A percentile compares a stretch with the other conserved stretches of the same genome.
Evolutionary conservation across 2,113 vertebrate genomes (phyloP).

Genomic region (Motacilla tschutschensis): DNA sequence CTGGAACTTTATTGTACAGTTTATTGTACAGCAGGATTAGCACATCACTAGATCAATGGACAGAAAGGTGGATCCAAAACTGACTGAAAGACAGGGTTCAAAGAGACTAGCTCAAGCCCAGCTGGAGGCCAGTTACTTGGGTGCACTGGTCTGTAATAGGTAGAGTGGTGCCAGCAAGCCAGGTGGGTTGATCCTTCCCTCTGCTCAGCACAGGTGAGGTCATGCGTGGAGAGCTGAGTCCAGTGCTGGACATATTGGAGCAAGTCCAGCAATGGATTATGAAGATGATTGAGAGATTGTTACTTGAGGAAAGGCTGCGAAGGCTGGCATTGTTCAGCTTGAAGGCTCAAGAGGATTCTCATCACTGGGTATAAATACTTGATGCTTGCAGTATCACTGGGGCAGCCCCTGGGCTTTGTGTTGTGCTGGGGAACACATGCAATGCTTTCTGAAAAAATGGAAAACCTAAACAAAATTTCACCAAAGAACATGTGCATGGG

Average conservation of each 20-base stretch:
- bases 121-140: not conserved
- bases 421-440: not conserved
- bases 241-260: not conserved
- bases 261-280: not conserved
- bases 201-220: not conserved
- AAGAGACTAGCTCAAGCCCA: not conserved
- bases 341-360: not conserved
- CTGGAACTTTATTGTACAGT: not conserved
- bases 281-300: not conserved
- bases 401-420: not conserved
- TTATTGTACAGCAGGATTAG: not conserved
- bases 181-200: not conserved
- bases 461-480: not conserved
- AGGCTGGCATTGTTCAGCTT: not conserved
- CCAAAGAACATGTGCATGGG: not conserved
- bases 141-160: not conserved
- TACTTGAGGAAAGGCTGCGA: not conserved
- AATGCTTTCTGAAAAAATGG: not conserved
- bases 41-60: not conserved
- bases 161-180: not conserved
- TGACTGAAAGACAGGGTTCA: not conserved
- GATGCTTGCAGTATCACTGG: not conserved
- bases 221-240: not conserved
- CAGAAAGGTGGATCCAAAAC: not conserved
- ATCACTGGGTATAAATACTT: not conserved